phyloP scores from a whole-genome alignment of 2,797 vertebrate species.

The Somateria mollissima region DNA sequence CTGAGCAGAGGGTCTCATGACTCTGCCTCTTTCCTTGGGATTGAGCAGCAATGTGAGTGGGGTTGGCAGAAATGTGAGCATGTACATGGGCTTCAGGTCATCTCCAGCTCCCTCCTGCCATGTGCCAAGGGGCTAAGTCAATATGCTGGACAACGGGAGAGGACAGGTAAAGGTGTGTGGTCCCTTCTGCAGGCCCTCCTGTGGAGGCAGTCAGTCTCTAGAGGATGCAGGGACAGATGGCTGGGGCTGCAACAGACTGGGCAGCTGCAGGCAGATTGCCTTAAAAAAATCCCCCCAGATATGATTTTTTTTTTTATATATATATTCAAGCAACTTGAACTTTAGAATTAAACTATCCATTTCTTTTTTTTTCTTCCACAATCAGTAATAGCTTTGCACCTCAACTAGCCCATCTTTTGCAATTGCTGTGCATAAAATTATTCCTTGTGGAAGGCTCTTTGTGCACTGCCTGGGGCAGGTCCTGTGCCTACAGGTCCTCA shows the following conservation, averaged over 20 bases:
- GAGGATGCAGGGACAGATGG: background rate
- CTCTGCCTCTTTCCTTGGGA: background rate
- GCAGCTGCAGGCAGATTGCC: background rate
- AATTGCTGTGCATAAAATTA: too few relatives aligned
- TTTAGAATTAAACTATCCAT: background rate
- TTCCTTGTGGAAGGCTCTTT: background rate
- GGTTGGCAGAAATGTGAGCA: background rate
- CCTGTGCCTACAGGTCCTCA: background rate
- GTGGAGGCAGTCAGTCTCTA: background rate
- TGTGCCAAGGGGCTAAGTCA: background rate
- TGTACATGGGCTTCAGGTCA: fast-evolving
- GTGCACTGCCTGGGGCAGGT: background rate
- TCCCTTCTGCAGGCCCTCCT: background rate
- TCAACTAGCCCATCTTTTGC: background rate
- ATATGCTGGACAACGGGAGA: background rate
- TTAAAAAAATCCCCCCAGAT: background rate
- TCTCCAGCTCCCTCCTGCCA: background rate
- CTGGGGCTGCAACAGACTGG: background rate
- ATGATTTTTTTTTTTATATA: background rate
- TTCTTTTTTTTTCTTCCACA: background rate
- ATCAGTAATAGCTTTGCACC: background rate
- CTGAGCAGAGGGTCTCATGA: background rate
- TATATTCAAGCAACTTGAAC: background rate
- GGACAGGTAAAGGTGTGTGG: fast-evolving
- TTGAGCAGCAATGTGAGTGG: background rate